Evolutionary conservation across 2,113 vertebrate species (phyloP), one percentile per base, ranked within the genome.

Genomic region (Saccopteryx leptura): DNA sequence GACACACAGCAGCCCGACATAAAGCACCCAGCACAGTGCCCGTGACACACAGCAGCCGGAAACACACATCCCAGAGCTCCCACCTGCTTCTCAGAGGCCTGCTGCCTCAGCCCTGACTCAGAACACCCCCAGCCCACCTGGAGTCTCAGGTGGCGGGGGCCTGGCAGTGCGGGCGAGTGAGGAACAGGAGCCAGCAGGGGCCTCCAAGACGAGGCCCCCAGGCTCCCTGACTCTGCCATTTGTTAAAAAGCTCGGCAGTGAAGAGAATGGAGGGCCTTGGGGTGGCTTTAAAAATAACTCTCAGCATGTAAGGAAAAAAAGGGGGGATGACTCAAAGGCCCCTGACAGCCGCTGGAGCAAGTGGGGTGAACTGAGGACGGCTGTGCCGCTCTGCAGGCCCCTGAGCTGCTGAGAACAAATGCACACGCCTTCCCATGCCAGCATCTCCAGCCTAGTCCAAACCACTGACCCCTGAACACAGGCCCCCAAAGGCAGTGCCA

Each of bases 241-340:
- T 1, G 2, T 7, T 7, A 7, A 65, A 46, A 72, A 48, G 61
- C 50, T 39, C 18, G 7, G 7, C 12, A 54, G 65, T 18, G 15
- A n/a, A n/a, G 68, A 39, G 18, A 58, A 50, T 28, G 28, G 65
- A 61, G 21, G 91, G n/a, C 28, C 28, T 58, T 1, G 0, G 54
- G 10, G 14, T 11, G 4, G 24, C 60, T 82, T 83, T 63, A 89
- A 89, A 94, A 79, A 88, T 78, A 83, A 79, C 31, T 66, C 60
- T 19, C n/a, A 31, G 75, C 52, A 7, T 50, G 21, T 31, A 31
- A 69, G 63, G 9, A 23, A 78, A n/a, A 9, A 7, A 48, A 31
- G n/a, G 28, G 0, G 4, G 15, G 19, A 18, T 80, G 76, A 90
- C 23, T 72, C 52, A 48, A 26, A 80, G 46, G 48, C 12, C n/a